These are phyloP conservation scores for Leguminivora glycinivorella DNA, from an alignment of 1,140 invertebrate species.

Conservation along the genomic window DNA sequence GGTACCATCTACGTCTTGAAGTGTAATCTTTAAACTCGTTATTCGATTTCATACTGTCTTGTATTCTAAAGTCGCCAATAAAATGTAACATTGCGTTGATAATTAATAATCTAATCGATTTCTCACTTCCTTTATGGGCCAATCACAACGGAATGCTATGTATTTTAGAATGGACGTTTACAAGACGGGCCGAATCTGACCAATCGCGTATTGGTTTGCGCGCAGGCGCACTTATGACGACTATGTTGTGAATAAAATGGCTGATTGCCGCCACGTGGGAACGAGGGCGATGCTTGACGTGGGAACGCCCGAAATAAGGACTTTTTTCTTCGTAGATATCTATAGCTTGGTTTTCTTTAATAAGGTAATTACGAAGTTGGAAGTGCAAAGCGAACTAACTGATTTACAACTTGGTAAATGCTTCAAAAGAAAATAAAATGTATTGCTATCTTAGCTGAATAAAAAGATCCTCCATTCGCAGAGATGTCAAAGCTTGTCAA, in stretches of 20 bases:
- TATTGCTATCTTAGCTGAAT: neutral
- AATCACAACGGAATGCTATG: slow-evolving; percentile 47
- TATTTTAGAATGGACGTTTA: slow-evolving; percentile 51
- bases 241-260: slow-evolving; percentile 54
- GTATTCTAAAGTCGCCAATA: slow-evolving; percentile 9
- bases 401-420: neutral
- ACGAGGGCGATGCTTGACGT: slow-evolving; percentile 54
- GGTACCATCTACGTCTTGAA: slow-evolving; percentile 16
- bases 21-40: neutral
- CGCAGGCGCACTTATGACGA: slow-evolving; percentile 54
- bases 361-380: slow-evolving; percentile 43
- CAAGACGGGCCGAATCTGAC: slow-evolving; percentile 38
- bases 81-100: slow-evolving; percentile 16
- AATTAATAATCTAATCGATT: slow-evolving; percentile 46
- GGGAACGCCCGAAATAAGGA: slow-evolving; percentile 59
- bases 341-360: slow-evolving; percentile 42
- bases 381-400: neutral
- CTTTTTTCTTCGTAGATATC: slow-evolving; percentile 46
- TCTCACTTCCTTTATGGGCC: slow-evolving; percentile 43
- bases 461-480: too few species aligned
- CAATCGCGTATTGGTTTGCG: slow-evolving; percentile 48
- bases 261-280: slow-evolving; percentile 55
- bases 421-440: neutral
- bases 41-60: slow-evolving; percentile 8
- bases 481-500: too few species aligned